These are phyloP conservation scores for Plagiodera versicolora DNA, from an alignment of 2,888 invertebrate species.

Conservation along the genomic window DNA sequence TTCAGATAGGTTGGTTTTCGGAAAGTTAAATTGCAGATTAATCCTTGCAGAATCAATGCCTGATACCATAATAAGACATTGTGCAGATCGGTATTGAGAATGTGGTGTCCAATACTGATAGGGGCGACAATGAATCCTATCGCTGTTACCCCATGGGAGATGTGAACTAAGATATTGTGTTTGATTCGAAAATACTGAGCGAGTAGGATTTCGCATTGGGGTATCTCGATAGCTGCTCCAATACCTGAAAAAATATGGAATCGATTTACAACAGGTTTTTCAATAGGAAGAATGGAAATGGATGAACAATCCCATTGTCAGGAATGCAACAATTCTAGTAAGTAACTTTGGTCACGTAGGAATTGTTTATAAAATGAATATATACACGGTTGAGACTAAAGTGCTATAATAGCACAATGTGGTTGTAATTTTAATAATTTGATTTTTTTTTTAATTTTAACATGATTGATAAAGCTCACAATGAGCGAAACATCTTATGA, in stretches of 20 bases:
- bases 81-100: constrained; percentile 52
- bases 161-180: constrained; percentile 57
- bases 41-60: constrained; percentile 62
- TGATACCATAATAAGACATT: constrained; percentile 62
- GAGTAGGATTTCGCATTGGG: constrained; percentile 62
- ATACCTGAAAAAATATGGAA: constrained; percentile 53
- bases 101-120: constrained; percentile 58
- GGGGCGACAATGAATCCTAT: constrained; percentile 61
- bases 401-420: too few species aligned
- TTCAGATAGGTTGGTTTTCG: constrained; percentile 59
- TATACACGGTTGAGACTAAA: too few species aligned
- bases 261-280: neutral
- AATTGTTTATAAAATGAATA: too few species aligned
- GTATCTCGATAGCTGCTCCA: constrained; percentile 61
- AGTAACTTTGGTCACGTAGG: too few species aligned
- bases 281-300: too few species aligned
- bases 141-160: constrained; percentile 59
- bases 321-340: too few species aligned
- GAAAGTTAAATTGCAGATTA: constrained; percentile 59
- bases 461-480: too few species aligned
- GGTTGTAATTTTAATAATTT: too few species aligned
- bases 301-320: too few species aligned
- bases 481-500: too few species aligned
- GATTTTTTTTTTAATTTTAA: too few species aligned
- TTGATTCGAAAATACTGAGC: constrained; percentile 64